Evolutionary conservation across 2,888 invertebrate genomes (phyloP), one percentile per base, ranked within the genome.

Genomic region (Phanerotoma sp.): DNA sequence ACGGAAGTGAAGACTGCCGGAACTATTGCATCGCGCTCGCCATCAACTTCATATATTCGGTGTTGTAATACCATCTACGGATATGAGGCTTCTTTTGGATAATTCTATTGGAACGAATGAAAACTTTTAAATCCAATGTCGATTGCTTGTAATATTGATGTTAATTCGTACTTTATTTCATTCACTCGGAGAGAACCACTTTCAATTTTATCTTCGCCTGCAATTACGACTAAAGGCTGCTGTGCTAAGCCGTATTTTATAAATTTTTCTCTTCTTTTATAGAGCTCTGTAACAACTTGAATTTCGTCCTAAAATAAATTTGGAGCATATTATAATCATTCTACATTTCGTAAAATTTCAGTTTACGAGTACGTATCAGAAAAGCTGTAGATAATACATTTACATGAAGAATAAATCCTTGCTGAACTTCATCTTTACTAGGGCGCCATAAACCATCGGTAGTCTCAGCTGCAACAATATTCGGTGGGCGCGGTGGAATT

Each of bases 91-190:
- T 41, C 33, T 5, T 13, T 5, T 22, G 48, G 48, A 13, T 20
- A 35, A 4, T 38, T 21, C 18, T 48, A 42, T 32, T 54, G 54
- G 5, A 54, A 22, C 9, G 15, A 10, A 16, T 54, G 48, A 25
- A 48, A 54, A 32, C 48, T 54, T 48, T 54, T 48, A 32, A 54
- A 54, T 28, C 30, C 28, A 6, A 41, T n/a, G 13, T 48, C 54
- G 30, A 54, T 40, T 22, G 48, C 54, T 37, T 41, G 16, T 10
- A 42, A 13, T 22, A 21, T 21, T 22, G 42, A 42, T 21, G 21
- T 22, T 13, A 32, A 38, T 41, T 48, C n/a, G 33, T 47, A 54
- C 32, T 20, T 37, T 16, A 54, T 33, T 13, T 54, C 25, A 30
- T 54, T 54, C 15, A 48, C 32, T 3, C 16, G 20, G 16, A 48